Evolutionary conservation across 2,797 vertebrate species (phyloP), one percentile per base, ranked within the genome.

Genomic region (Erpetoichthys calabaricus): DNA sequence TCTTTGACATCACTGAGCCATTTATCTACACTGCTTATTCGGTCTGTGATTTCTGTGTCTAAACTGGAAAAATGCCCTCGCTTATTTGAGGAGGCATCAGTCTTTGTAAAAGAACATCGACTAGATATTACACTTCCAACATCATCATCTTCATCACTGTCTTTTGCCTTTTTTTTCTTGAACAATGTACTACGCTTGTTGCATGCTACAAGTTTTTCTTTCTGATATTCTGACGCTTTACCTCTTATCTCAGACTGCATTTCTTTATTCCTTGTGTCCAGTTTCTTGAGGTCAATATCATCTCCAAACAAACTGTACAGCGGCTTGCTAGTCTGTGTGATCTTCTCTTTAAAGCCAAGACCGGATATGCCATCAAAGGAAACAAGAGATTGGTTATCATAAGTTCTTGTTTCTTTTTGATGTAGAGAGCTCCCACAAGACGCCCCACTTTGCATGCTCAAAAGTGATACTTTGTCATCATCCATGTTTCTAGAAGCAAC

Each of bases 241-340:
- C 72, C 86, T 68, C 82, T 85, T 79, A 97, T 86, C 64, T 91
- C 91, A 4, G 78, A 76, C 58, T 91, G 87, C 51, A 91, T 85
- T 68, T 93, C 90, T 60, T 78, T 89, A 72, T 98, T 91, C 64
- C 91, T 93, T 60, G 74, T 80, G 52, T 81, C 78, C 45, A 99
- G 81, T 58, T 90, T 89, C 45, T 79, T 76, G 3, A 99, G 78
- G 73, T 97, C 70, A 6, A 99, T 79, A 3, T 90, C 80, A 74
- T 97, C 95, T 3, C 89, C 87, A 68, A 98, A 99, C 60, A 99
- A 90, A 68, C 92, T 91, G 68, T 81, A 95, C 7, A 91, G 72
- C 0, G 92, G 93, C 42, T 91, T 91, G 59, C 93, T 93, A 56
- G 91, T 92, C 49, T 84, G 87, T 51, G 77, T 86, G 59, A 88